Base-by-base conservation (phyloP, 2,888 invertebrate genomes). In the Dolichopus griseipennis region DNA sequence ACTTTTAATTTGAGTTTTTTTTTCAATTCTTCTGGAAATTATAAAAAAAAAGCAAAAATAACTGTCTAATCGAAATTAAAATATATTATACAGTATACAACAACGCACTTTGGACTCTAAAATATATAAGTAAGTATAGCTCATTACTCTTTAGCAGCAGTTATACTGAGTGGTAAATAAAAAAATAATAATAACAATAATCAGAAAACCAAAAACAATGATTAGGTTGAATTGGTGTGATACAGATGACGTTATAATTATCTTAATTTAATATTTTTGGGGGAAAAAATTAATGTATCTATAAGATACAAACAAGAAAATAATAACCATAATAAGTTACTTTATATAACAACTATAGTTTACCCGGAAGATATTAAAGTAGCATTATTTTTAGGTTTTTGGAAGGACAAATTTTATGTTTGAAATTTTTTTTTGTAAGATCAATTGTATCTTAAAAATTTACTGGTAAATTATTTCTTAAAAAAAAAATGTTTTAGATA, bases 361-460 rank as follows among this genome's bases (percentile, higher is more conserved):
- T 18, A 52, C 52, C 52, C 52, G 52, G 52, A 52, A 52, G 52
- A 52, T 52, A 52, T 52, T 52, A 52, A 52, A 52, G 52, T 52
- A 52, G 18, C 52, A 52, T 52, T 52, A 52, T 12, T 12, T 37
- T 37, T n/a, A n/a, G 27, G n/a, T 52, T 52, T n/a, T n/a, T 52
- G 18, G 52, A 52, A 52, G 52, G 52, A 52, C 52, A 52, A 52
- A 52, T 52, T 52, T 41, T 9, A 7, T 41, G 15, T 27, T 4
- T 27, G 12, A 37, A 37, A 37, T 7, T 12, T 8, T 37, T 37
- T 9, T n/a, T n/a, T n/a, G n/a, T 41, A 6, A 15, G 52, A 52
- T 52, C 52, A 52, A 52, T 52, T 52, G 52, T 52, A 52, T 52
- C 18, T n/a, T n/a, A 52, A 18, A 52, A 15, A 52, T 37, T n/a